phyloP scores from a whole-genome alignment of 2,888 invertebrate genomes.

The Augiades crinisus region DNA sequence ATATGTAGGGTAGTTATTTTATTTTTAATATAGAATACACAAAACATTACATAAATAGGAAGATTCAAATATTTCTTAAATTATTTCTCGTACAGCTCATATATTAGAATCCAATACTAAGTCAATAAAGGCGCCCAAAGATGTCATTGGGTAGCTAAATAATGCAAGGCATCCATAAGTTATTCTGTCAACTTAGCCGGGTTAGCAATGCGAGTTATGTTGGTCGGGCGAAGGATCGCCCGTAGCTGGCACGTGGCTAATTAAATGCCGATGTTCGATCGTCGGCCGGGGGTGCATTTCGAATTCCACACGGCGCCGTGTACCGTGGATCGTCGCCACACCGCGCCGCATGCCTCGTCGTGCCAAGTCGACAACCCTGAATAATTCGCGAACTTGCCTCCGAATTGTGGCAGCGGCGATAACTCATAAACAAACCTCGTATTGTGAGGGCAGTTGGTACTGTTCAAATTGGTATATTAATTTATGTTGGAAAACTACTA shows the following conservation, averaged over 20 bases:
- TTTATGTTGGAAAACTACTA: too few relatives aligned
- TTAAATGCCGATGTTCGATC: slow-evolving; percentile 73
- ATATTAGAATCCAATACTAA: too few relatives aligned
- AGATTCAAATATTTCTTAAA: too few relatives aligned
- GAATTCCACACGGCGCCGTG: slow-evolving; percentile 46
- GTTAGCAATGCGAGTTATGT: slow-evolving; percentile 66
- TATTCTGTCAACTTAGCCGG: slow-evolving; percentile 60
- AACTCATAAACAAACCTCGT: slow-evolving; percentile 21
- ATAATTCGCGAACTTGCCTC: slow-evolving; percentile 58
- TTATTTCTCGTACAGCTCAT: too few relatives aligned
- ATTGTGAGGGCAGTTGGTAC: neutral
- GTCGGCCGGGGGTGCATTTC: slow-evolving; percentile 55
- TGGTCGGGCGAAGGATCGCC: slow-evolving; percentile 49
- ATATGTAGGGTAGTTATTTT: too few relatives aligned
- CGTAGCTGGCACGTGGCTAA: slow-evolving; percentile 72
- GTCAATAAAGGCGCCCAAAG: slow-evolving; percentile 23
- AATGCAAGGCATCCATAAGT: slow-evolving; percentile 47
- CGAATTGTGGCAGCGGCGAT: slow-evolving; percentile 36
- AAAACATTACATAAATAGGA: too few relatives aligned
- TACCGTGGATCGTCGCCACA: slow-evolving; percentile 46
- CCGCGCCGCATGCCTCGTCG: slow-evolving; percentile 52
- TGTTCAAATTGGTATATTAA: too few relatives aligned
- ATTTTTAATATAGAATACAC: too few relatives aligned
- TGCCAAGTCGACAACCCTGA: slow-evolving; percentile 52
- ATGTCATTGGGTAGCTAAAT: slow-evolving; percentile 35